These are phyloP conservation scores for Streptopelia turtur DNA, from an alignment of 2,797 vertebrate genomes.

Conservation along the genomic window DNA sequence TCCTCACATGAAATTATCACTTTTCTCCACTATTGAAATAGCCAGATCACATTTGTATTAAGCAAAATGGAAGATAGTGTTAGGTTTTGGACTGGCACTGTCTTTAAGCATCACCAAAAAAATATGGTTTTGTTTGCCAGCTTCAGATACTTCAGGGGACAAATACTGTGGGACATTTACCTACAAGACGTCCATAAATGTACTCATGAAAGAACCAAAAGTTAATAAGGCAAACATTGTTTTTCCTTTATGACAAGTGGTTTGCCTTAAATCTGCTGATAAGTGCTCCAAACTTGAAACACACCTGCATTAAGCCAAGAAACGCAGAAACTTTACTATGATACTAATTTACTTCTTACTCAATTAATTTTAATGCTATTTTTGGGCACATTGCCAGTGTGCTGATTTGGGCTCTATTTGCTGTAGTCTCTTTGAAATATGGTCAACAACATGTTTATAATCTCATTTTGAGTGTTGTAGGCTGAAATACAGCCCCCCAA, in stretches of 20 bases:
- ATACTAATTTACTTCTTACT: neutral
- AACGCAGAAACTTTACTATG: neutral
- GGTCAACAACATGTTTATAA: neutral
- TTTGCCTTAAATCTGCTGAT: neutral
- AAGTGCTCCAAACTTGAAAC: constrained; percentile 37
- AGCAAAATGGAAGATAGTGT: neutral
- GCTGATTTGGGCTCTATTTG: neutral
- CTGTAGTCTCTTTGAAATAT: neutral
- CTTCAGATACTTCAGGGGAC: neutral
- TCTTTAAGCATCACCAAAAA: neutral
- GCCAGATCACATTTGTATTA: neutral
- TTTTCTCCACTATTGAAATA: neutral
- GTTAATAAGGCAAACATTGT: neutral
- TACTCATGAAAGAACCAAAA: neutral
- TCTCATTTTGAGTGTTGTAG: neutral
- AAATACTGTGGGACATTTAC: neutral
- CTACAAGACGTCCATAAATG: neutral
- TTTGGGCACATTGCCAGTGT: neutral
- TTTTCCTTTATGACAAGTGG: neutral
- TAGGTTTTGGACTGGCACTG: neutral
- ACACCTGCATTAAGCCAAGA: neutral
- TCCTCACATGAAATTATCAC: neutral
- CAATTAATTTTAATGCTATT: neutral
- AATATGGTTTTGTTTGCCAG: neutral
- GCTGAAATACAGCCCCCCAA: neutral